These are phyloP conservation scores for Chanos chanos DNA, from an alignment of 2,797 vertebrate species.

Conservation along the genomic window DNA sequence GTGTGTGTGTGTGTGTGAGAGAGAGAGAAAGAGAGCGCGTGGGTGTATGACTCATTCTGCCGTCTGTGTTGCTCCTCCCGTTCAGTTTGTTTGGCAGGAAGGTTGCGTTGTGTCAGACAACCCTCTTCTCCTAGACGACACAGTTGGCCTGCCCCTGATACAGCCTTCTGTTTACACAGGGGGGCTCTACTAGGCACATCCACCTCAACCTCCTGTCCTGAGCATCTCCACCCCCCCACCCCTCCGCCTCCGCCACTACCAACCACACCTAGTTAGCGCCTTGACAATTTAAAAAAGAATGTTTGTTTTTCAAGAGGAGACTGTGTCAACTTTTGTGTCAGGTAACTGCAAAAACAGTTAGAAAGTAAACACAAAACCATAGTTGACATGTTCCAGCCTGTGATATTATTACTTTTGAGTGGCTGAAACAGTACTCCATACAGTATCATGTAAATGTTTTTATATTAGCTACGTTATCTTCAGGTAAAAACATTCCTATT, in stretches of 20 bases:
- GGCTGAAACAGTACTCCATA: too few relatives aligned
- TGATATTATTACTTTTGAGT: too few relatives aligned
- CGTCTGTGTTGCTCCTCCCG: conserved; percentile 17
- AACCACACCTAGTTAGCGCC: conserved; percentile 23
- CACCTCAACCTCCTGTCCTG: too few relatives aligned
- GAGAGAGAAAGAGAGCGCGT: too few relatives aligned
- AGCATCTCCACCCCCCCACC: too few relatives aligned
- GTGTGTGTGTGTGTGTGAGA: conserved; percentile 6
- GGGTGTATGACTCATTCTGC: conserved; percentile 10
- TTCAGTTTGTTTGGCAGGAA: conserved; percentile 17
- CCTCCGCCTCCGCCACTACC: too few relatives aligned
- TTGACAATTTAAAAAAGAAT: conserved; percentile 9
- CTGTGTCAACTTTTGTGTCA: conserved; percentile 14
- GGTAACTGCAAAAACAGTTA: conserved; percentile 25
- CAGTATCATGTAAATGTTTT: too few relatives aligned
- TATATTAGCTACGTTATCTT: too few relatives aligned
- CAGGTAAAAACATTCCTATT: too few relatives aligned
- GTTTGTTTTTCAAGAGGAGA: conserved; percentile 11
- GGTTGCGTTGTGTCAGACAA: conserved; percentile 27
- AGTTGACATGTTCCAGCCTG: too few relatives aligned
- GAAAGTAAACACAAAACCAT: too few relatives aligned
- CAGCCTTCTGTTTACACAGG: conserved; percentile 8
- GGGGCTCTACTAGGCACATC: background rate
- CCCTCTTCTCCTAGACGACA: conserved; percentile 38
- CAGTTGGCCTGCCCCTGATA: conserved; percentile 34